Evolutionary conservation across 30 jellyfish, hydroid and myxozoan genomes (phyloP).

Genomic region (Rhopilema esculentum): DNA sequence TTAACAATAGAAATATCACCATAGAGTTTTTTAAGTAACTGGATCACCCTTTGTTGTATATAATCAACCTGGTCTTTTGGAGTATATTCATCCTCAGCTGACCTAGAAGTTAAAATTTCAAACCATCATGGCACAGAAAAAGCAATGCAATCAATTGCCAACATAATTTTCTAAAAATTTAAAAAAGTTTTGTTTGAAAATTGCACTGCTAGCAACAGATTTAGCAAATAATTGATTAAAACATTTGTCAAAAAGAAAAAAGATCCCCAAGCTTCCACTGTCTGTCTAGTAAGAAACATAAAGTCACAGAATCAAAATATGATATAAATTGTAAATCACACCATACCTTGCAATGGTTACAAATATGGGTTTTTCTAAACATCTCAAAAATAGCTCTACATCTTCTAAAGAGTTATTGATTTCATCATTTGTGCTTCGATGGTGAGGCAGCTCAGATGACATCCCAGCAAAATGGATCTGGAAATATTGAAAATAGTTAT

Average conservation of each 20-base stretch:
- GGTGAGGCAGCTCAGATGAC: conserved; percentile 93
- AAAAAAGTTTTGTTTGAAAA: too few species aligned
- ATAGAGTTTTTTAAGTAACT: conserved; percentile 57
- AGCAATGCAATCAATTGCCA: too few species aligned
- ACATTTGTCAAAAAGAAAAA: too few species aligned
- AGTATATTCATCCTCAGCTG: conserved; percentile 89
- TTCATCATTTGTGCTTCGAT: conserved; percentile 69
- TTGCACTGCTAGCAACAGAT: too few species aligned
- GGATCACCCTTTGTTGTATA: conserved; percentile 71
- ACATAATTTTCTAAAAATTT: too few species aligned
- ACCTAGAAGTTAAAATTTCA: conserved; percentile 38
- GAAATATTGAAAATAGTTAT: not conserved
- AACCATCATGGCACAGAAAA: not conserved
- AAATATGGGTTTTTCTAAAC: conserved; percentile 67
- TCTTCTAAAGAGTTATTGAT: conserved; percentile 33
- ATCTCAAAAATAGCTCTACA: conserved; percentile 32
- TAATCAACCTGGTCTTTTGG: conserved; percentile 91
- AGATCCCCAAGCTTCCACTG: too few species aligned
- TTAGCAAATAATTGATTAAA: too few species aligned
- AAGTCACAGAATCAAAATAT: too few species aligned
- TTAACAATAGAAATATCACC: conserved; percentile 37
- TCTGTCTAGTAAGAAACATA: too few species aligned
- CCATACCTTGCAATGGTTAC: conserved; percentile 91
- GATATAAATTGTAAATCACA: too few species aligned
- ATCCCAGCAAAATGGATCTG: conserved; percentile 92